Evolutionary conservation across 2,888 invertebrate species (phyloP).

Genomic region (Folsomia manolachei): DNA sequence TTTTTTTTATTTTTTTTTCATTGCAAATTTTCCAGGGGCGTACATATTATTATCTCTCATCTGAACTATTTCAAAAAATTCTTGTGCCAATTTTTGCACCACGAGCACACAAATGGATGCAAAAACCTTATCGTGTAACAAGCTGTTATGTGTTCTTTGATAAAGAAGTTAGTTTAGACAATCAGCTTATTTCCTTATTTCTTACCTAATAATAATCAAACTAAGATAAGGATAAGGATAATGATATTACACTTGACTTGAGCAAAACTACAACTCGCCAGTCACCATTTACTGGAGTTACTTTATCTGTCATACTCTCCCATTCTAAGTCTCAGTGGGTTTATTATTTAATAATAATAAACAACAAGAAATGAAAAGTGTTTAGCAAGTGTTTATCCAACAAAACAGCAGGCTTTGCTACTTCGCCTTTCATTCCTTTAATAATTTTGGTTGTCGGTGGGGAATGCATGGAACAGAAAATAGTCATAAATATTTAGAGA

Average conservation of each 20-base stretch:
- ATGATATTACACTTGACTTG: background rate
- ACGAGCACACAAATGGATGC: no score
- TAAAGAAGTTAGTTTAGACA: slow-evolving; percentile 11
- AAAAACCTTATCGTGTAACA: slow-evolving; percentile 10
- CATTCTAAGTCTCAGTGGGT: background rate
- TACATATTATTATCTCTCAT: no score
- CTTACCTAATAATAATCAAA: slow-evolving; percentile 13
- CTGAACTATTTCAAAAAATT: no score
- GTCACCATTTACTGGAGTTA: no score
- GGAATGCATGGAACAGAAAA: slow-evolving; percentile 5
- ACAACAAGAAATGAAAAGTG: slow-evolving; percentile 13
- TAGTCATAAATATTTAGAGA: slow-evolving; percentile 10
- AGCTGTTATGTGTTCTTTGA: slow-evolving; percentile 19
- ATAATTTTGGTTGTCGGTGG: slow-evolving; percentile 9
- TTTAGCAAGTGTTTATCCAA: slow-evolving; percentile 14
- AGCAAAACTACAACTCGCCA: no score
- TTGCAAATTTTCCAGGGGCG: no score
- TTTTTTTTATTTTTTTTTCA: no score
- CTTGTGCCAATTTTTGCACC: no score
- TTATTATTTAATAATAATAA: slow-evolving; percentile 19
- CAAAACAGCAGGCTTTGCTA: slow-evolving; percentile 8
- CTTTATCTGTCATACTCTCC: background rate
- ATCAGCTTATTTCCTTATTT: background rate
- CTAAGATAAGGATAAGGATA: background rate
- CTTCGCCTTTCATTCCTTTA: background rate